Percentiles rank a stretch among this genome's conserved stretches.
phyloP scores from a whole-genome alignment of 2,888 invertebrate genomes.

The Tetranychus truncatus region DNA sequence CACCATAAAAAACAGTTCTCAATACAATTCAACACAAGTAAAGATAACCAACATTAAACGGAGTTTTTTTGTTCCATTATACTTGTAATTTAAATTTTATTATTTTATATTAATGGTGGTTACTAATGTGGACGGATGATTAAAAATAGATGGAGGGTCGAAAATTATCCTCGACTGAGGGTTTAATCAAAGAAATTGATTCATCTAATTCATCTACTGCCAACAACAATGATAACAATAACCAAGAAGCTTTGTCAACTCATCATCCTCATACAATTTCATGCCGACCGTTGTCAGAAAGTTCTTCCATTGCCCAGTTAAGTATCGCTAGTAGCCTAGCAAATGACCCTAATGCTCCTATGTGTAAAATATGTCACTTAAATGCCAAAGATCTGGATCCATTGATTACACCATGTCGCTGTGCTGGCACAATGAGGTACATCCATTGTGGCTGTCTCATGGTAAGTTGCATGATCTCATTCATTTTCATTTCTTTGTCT shows the following conservation, averaged over 20 bases:
- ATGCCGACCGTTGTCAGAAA: constrained; percentile 16
- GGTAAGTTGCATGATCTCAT: constrained; percentile 29
- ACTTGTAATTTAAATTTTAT: too few relatives aligned
- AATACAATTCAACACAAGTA: too few relatives aligned
- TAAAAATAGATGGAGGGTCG: too few relatives aligned
- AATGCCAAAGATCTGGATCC: constrained; percentile 30
- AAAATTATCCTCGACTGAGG: too few relatives aligned
- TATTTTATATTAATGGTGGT: too few relatives aligned
- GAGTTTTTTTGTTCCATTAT: too few relatives aligned
- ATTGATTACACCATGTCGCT: constrained; percentile 40
- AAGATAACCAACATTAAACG: too few relatives aligned
- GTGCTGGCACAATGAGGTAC: constrained; percentile 38
- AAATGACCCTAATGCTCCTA: constrained; percentile 27
- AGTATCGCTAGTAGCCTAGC: not conserved
- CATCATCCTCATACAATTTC: constrained; percentile 5
- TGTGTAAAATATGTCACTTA: constrained; percentile 40
- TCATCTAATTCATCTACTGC: too few relatives aligned
- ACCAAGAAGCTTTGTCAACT: not conserved
- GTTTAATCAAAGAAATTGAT: too few relatives aligned
- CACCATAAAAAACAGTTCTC: too few relatives aligned
- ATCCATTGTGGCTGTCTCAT: constrained; percentile 39
- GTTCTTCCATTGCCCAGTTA: constrained; percentile 14
- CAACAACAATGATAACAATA: too few relatives aligned
- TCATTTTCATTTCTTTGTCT: not conserved
- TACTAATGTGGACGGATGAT: too few relatives aligned